Percentiles rank a stretch among this genome's conserved stretches.
These are phyloP conservation scores for Anguilla rostrata DNA, from an alignment of 2,113 vertebrate genomes.

Conservation along the genomic window DNA sequence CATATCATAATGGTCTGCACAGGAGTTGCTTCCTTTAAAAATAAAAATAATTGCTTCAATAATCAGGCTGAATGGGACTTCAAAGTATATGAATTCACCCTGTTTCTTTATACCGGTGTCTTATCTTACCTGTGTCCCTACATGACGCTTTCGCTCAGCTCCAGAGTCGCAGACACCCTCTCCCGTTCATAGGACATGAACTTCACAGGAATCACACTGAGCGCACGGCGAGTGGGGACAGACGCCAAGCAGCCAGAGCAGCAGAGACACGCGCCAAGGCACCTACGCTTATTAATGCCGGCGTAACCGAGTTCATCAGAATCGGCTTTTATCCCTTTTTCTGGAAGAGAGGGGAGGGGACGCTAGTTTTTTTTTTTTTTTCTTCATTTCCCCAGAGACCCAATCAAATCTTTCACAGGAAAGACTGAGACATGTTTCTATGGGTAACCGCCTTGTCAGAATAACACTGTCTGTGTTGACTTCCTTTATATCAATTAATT, in stretches of 20 bases:
- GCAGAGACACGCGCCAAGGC: background rate
- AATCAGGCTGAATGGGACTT: background rate
- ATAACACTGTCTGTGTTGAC: background rate
- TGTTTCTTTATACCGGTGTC: too few relatives aligned
- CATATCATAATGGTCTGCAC: background rate
- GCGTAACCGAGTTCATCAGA: conserved; percentile 3
- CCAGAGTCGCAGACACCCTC: too few relatives aligned
- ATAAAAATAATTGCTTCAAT: background rate
- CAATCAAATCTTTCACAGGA: background rate
- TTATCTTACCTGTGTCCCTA: too few relatives aligned
- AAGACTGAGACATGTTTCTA: background rate
- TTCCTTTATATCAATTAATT: background rate
- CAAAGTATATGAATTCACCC: too few relatives aligned
- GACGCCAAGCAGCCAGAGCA: background rate
- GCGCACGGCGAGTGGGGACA: background rate
- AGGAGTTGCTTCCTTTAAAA: background rate
- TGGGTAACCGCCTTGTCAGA: background rate
- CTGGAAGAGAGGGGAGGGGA: background rate
- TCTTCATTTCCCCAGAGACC: background rate
- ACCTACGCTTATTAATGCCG: background rate
- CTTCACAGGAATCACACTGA: background rate
- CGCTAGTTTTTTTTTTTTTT: background rate
- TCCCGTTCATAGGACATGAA: background rate
- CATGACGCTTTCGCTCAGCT: too few relatives aligned
- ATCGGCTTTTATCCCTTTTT: background rate